A percentile compares a stretch with the other conserved stretches of the same genome.
Conservation (phyloP, 1,140 invertebrate species). For the Temnothorax curvispinosus region DNA sequence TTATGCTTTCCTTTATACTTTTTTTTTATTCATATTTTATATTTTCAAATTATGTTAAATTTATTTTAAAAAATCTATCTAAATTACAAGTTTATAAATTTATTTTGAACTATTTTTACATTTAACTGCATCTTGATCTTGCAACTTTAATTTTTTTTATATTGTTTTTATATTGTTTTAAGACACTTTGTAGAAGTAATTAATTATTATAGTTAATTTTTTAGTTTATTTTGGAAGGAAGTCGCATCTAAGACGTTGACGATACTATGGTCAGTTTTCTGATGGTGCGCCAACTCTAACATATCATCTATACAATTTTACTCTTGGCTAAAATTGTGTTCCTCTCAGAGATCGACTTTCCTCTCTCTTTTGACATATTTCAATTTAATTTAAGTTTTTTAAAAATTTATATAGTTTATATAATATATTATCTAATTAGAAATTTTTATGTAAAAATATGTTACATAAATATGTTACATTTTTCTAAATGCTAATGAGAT, state of each 20-base stretch:
- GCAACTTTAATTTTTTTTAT: neutral
- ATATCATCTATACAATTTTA: conserved; percentile 4
- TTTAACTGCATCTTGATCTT: neutral
- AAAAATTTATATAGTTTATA: no score
- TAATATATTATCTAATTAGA: no score
- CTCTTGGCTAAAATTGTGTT: neutral
- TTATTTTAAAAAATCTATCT: neutral
- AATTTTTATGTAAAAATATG: no score
- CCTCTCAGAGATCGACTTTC: neutral
- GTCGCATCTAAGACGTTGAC: neutral
- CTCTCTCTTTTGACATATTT: neutral
- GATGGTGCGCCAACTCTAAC: conserved; percentile 11
- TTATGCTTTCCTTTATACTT: neutral
- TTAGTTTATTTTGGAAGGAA: neutral
- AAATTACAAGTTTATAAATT: neutral
- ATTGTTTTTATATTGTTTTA: neutral
- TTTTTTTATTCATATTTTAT: neutral
- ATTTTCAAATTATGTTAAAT: neutral
- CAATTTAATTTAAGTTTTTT: no score
- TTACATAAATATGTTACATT: no score
- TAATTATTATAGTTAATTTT: conserved; percentile 13
- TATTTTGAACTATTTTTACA: neutral
- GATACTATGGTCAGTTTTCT: conserved; percentile 18
- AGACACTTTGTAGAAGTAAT: neutral
- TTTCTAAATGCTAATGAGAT: no score